phyloP scores from a whole-genome alignment of 2,113 vertebrate genomes.

The Cinclus cinclus region DNA sequence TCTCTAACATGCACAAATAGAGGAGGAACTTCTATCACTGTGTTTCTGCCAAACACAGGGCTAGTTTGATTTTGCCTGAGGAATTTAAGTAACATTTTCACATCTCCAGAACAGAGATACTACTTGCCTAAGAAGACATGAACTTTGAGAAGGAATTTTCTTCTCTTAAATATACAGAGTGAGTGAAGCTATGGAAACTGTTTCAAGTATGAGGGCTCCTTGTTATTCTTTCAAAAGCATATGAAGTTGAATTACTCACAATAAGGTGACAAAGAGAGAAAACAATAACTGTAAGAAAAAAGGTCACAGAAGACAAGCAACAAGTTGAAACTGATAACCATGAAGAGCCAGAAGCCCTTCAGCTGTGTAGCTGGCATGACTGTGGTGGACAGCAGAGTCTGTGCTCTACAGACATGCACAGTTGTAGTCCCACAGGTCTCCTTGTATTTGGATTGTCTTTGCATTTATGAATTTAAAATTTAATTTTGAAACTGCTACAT shows the following conservation, averaged over 20 bases:
- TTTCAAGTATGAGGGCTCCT: background rate
- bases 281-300: background rate
- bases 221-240: background rate
- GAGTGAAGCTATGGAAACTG: background rate
- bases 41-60: background rate
- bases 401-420: background rate
- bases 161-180: background rate
- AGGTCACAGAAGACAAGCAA: background rate
- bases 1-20: accelerated
- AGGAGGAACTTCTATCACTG: background rate
- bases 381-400: background rate
- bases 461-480: background rate
- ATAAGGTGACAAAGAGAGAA: background rate
- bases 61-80: background rate
- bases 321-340: background rate
- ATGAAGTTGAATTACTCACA: background rate
- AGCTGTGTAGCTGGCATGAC: background rate
- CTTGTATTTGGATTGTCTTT: background rate
- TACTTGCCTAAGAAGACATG: background rate
- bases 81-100: background rate
- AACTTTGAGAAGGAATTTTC: background rate
- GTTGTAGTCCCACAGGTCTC: background rate
- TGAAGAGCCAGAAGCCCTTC: background rate
- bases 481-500: background rate
- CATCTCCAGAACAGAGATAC: background rate